Percentiles rank a stretch among this genome's conserved stretches.
Conservation (phyloP, 2,113 vertebrate species). For the Ictalurus punctatus region DNA sequence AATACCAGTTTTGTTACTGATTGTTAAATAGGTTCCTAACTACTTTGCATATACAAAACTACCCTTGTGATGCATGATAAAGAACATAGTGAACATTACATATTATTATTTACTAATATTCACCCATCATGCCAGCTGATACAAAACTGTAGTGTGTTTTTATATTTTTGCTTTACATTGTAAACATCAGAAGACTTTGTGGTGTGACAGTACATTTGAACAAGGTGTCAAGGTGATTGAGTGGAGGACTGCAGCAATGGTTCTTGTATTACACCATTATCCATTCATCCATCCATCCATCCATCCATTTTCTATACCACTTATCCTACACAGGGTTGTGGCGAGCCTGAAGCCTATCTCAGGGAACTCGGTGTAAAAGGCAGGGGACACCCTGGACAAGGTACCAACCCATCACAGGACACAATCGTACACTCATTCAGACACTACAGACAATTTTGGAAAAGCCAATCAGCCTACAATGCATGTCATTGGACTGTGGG, state of each 20-base stretch:
- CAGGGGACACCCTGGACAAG: too few species aligned
- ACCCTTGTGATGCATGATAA: not conserved
- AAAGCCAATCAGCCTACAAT: too few species aligned
- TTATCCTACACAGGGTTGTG: too few species aligned
- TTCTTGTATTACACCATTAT: not conserved
- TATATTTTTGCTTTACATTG: not conserved
- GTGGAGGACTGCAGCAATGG: not conserved
- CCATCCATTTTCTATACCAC: too few species aligned
- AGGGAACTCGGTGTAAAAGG: too few species aligned
- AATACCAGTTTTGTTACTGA: not conserved
- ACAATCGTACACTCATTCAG: too few species aligned
- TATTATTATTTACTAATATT: not conserved
- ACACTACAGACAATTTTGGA: too few species aligned
- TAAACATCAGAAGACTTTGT: not conserved
- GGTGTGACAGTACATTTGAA: not conserved
- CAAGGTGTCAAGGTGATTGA: not conserved
- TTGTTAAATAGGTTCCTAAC: not conserved
- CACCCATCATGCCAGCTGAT: not conserved
- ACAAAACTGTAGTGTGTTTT: not conserved
- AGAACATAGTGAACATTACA: not conserved
- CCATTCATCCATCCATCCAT: too few species aligned
- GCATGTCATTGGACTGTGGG: too few species aligned
- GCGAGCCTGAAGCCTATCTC: too few species aligned
- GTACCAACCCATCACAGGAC: too few species aligned
- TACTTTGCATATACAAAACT: not conserved